Conservation (phyloP, 2,113 vertebrate species). For the Brienomyrus longianalis region DNA sequence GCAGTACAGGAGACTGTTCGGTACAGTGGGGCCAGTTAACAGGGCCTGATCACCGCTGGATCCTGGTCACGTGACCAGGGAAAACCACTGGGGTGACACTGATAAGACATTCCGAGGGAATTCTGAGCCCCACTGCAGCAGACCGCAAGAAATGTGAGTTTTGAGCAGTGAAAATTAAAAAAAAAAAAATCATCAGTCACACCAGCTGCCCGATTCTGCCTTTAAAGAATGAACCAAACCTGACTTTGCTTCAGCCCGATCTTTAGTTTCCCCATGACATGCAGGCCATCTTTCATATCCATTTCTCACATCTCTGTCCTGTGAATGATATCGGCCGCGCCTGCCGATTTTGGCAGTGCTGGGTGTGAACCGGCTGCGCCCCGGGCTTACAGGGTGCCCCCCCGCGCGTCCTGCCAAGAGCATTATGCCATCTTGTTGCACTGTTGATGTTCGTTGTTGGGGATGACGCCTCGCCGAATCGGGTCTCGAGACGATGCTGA, state of each 20-base stretch:
- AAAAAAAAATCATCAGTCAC: not conserved
- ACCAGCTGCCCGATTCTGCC: not conserved
- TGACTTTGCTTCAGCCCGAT: not conserved
- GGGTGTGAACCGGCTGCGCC: not conserved
- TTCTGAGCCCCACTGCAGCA: constrained; percentile 30
- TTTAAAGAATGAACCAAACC: not conserved
- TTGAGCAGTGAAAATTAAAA: constrained; percentile 16
- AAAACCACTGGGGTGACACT: constrained; percentile 36
- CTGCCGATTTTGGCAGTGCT: not conserved
- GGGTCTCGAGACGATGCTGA: not conserved
- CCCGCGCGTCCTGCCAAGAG: too few relatives aligned
- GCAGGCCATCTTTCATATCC: not conserved
- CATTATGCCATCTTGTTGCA: too few relatives aligned
- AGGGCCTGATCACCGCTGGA: not conserved
- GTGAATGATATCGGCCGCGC: not conserved
- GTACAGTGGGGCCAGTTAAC: not conserved
- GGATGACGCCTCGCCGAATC: not conserved
- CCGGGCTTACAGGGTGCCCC: not conserved
- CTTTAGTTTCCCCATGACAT: not conserved
- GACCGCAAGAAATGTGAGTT: constrained; percentile 34
- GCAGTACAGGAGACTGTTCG: not conserved
- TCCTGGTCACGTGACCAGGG: constrained; percentile 26
- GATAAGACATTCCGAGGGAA: constrained; percentile 37
- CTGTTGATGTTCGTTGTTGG: not conserved
- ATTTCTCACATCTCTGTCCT: not conserved